Base-by-base conservation (phyloP, 2,888 invertebrate species). In the Tribolium freemani region DNA sequence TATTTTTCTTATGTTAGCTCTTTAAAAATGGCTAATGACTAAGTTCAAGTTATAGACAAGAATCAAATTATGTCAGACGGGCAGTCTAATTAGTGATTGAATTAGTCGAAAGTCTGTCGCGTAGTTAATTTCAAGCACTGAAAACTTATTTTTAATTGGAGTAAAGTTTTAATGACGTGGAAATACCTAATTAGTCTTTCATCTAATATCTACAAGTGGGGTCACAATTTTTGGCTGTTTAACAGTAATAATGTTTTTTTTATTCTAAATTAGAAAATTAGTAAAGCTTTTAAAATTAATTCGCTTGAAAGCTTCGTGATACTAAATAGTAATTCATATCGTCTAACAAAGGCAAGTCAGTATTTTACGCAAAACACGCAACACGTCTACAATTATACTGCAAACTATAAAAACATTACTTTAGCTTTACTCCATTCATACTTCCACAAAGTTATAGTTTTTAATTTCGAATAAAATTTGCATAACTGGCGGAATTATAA, bases 141-240 rank as follows among this genome's bases (percentile, higher is more conserved):
- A 60, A 60, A 45, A 60, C 45, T 60, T 60, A 21, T 60, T 57
- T 31, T 60, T 60, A 20, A 46, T 46, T 60, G 45, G 20, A 57
- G 13, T 54, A 13, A 60, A 60, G 46, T 60, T 60, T 20, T 46
- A 60, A 60, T 20, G 45, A 50, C 46, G 50, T 61, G 61, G 9
- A 61, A 13, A 21, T 46, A 16, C 8, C 21, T 60, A 60, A 46
- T 60, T 16, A 16, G 16, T 16, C 16, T 16, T 16, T 16, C 16
- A 16, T 16, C 16, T 16, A 16, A 16, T 16, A 16, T 16, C 16
- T 16, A 16, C 16, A 16, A 16, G 16, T 16, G 16, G 16, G 16
- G 1, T 2, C 16, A 16, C 16, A 16, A 1, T 16, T 16, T 16
- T 16, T 2, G 16, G 16, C 16, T 16, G 16, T 16, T 16, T n/a